Evolutionary conservation across 1,140 invertebrate genomes (phyloP).

Genomic region (Prorops nasuta): DNA sequence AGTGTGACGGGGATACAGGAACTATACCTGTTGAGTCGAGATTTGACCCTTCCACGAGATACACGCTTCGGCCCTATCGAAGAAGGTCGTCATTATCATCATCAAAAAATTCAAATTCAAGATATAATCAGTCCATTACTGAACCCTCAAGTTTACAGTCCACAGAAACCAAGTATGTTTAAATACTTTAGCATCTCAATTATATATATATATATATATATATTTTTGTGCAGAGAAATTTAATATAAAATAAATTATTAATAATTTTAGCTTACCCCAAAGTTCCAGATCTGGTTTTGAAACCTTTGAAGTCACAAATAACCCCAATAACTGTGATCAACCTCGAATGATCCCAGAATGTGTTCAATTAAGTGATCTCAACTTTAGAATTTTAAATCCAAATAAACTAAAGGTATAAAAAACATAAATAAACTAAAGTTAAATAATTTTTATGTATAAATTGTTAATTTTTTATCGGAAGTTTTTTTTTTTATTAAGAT

Average conservation of each 20-base stretch:
- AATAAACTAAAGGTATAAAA: slow-evolving; percentile 33
- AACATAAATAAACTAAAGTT: slow-evolving; percentile 3
- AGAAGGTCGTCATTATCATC: not conserved
- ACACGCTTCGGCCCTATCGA: slow-evolving; percentile 6
- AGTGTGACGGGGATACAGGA: slow-evolving; percentile 55
- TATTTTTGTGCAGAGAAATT: not conserved
- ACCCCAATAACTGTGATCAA: slow-evolving; percentile 29
- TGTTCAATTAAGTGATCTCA: slow-evolving; percentile 34
- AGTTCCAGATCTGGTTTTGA: not conserved
- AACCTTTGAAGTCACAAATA: slow-evolving; percentile 5
- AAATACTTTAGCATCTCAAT: too few species aligned
- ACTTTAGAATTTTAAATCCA: slow-evolving; percentile 29
- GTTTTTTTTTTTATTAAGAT: slow-evolving; percentile 29
- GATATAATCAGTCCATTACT: too few species aligned
- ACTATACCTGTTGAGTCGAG: slow-evolving; percentile 27
- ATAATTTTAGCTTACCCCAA: not conserved
- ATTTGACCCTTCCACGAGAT: slow-evolving; percentile 10
- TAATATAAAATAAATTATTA: not conserved
- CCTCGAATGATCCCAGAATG: slow-evolving; percentile 40
- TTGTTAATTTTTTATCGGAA: slow-evolving; percentile 3
- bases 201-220: too few species aligned
- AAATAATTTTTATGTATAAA: not conserved
- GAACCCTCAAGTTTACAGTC: too few species aligned
- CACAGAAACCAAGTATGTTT: too few species aligned
- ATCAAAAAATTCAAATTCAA: too few species aligned